Evolutionary conservation across 2,888 invertebrate species (phyloP), one percentile per base, ranked within the genome.

Genomic region (Brassicogethes aeneus): DNA sequence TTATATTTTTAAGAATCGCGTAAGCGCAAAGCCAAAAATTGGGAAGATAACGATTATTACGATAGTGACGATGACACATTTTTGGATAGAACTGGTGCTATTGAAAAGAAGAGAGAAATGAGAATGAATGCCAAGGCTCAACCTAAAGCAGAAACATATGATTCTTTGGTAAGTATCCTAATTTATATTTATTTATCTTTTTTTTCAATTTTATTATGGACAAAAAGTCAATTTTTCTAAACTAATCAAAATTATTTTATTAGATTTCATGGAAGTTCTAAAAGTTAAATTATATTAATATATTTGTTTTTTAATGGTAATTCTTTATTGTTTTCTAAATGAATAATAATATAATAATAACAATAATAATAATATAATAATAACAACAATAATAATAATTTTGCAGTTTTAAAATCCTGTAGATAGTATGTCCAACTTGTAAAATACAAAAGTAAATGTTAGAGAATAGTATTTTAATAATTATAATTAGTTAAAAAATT

Each of bases 41-140:
- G 87, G 79, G 79, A 82, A 56, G 88, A 87, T 2, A 88, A 95
- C 58, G 96, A 94, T 66, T 93, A 76, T 62, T 93, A 92, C 64
- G 89, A 90, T 53, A 90, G 90, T 1, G 95, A 99, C 58, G 97
- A 99, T 45, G 97, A 99, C 65, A 86, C 85, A 15, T 99, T 88
- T 71, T 75, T 93, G 39, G 99, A 99, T 65, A 74, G 97, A 46
- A 99, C 99, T 0, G 97, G 96, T 1, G 80, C 83, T 41, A 80
- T 97, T 15, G 94, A 95, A 65, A 78, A 79, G 53, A 95, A 94
- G 62, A 75, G 96, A 3, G 75, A 80, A 53, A 76, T 79, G 43
- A 73, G 94, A 40, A 89, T 88, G 82, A 73, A 76, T 61, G 66
- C 71, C 13, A 76, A 77, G 46, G 73, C 77, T 48, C 76, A 77